Base-by-base conservation (phyloP, 2,888 invertebrate species). In the Autographa gamma region DNA sequence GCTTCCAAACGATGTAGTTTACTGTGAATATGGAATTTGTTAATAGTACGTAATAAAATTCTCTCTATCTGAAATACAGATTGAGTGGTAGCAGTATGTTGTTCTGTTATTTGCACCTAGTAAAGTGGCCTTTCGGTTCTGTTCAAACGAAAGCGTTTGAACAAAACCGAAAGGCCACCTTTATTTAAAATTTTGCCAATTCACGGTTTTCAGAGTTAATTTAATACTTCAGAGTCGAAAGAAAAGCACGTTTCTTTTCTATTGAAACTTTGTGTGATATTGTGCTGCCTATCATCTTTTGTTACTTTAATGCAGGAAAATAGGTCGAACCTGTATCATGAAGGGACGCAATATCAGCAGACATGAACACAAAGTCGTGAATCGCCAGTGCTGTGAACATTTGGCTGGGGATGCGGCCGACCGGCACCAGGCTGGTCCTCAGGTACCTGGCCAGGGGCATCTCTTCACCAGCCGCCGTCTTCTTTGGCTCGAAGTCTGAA, bases 321-420 rank as follows among this genome's bases (percentile, higher is more conserved):
- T 34, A 38, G 11, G 38, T 48, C n/a, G n/a, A 48, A 91, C 92
- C 82, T 67, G 90, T 90, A 74, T 92, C 92, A 18, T 91, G 90
- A n/a, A 88, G 75, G 16, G 89, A 89, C 0, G 86, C 80, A 4
- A 89, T 54, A 73, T 91, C 91, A 7, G 83, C 78, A 0, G 87
- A 75, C 79, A 86, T 82, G 43, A 87, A 89, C 6, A 87, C 82
- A 7, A 89, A 63, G 68, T 66, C 84, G 64, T 90, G 80, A 0
- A 86, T 77, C 0, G 85, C 80, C n/a, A 91, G 76, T 0, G 85
- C 79, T 0, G 91, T 90, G 64, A 91, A 89, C 1, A 68, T 13
- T 14, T 62, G 66, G 18, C 82, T 75, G 4, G 90, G 85, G 0
- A 89, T 82, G 0, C 81, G 85, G 0, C 91, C 92, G 13, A 82